Conservation (phyloP, 1,140 invertebrate species). For the Drosophila mojavensis region DNA sequence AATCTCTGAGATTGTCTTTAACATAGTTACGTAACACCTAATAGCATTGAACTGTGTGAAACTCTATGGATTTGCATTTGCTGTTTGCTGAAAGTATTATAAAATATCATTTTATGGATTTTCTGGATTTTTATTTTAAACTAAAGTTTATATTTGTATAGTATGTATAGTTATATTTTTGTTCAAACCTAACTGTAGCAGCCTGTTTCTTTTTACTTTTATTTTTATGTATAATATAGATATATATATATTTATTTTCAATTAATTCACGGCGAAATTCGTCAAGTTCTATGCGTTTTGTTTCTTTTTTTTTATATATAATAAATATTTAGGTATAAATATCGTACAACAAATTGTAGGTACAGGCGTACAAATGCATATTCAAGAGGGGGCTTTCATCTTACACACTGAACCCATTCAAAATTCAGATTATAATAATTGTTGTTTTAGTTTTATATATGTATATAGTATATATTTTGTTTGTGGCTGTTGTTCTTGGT, state of each 20-base stretch:
- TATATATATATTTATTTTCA: slow-evolving; percentile 9
- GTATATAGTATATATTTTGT: no score
- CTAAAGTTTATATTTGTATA: no score
- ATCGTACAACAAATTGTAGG: slow-evolving; percentile 38
- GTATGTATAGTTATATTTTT: no score
- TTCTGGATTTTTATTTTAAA: no score
- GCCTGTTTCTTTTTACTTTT: slow-evolving; percentile 30
- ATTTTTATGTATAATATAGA: no score
- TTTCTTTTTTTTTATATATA: slow-evolving; percentile 34
- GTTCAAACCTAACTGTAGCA: slow-evolving; percentile 3
- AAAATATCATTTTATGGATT: no score
- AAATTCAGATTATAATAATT: background rate
- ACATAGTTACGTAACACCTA: slow-evolving; percentile 41
- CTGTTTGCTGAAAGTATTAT: background rate
- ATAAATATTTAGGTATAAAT: slow-evolving; percentile 54
- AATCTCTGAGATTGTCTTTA: slow-evolving; percentile 70
- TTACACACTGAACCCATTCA: no score
- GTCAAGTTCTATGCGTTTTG: slow-evolving; percentile 39
- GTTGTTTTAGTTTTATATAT: background rate
- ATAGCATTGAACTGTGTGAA: slow-evolving; percentile 3
- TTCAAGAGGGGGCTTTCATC: slow-evolving; percentile 18
- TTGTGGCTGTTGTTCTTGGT: no score
- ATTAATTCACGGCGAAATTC: slow-evolving; percentile 49
- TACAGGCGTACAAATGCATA: slow-evolving; percentile 56
- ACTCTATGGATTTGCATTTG: background rate